Evolutionary conservation across 2,797 vertebrate genomes (phyloP).

Genomic region (Acipenser ruthenus): DNA sequence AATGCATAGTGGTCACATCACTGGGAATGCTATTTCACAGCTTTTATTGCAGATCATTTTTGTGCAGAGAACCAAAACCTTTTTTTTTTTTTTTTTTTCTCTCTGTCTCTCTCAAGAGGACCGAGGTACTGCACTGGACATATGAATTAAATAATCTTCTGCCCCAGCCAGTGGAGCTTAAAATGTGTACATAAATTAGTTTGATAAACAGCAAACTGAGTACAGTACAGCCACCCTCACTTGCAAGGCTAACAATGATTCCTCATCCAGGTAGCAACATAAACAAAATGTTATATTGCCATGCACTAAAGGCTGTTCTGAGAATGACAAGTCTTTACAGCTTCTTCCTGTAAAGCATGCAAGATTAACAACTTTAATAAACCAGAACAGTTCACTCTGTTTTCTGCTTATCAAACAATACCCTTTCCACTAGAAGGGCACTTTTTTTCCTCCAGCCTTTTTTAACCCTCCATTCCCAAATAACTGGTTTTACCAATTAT

Average conservation of each 20-base stretch:
- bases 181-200: conserved; percentile 58
- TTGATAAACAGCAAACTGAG: conserved; percentile 18
- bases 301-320: neutral
- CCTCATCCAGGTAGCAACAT: neutral
- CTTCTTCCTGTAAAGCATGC: neutral
- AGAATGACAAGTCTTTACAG: neutral
- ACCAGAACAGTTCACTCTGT: neutral
- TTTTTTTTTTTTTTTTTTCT: no score
- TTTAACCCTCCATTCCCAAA: neutral
- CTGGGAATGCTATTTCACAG: no score
- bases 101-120: no score
- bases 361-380: neutral
- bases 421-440: neutral
- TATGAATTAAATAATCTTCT: conserved; percentile 58
- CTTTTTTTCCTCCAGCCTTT: neutral
- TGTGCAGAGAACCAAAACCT: no score
- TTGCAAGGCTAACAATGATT: conserved; percentile 1
- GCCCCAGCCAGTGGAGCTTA: conserved; percentile 59
- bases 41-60: no score
- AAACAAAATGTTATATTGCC: neutral
- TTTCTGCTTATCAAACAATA: no score
- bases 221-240: neutral
- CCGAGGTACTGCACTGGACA: neutral
- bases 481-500: no score
- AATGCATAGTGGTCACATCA: no score